A percentile compares a stretch with the other conserved stretches of the same genome.
These are phyloP conservation scores for Tyria jacobaeae DNA, from an alignment of 2,888 invertebrate genomes.

Conservation along the genomic window DNA sequence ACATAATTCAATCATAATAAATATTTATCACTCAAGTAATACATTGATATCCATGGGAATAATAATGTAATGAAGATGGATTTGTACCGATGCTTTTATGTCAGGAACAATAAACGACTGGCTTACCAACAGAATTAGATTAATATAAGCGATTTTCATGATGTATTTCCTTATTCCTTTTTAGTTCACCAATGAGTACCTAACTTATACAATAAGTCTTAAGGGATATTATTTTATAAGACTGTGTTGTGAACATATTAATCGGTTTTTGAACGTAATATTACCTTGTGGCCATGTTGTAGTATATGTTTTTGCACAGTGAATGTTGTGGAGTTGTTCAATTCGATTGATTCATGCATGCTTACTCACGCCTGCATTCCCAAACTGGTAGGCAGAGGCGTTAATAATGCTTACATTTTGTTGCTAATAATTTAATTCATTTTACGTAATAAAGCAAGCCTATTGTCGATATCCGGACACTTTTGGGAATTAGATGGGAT, in stretches of 20 bases:
- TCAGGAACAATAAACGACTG: constrained; percentile 41
- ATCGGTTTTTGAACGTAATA: neutral
- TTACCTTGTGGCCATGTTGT: too few species aligned
- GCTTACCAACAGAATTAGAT: constrained; percentile 22
- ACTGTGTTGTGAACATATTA: neutral
- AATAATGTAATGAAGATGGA: constrained; percentile 49
- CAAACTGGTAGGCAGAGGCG: too few species aligned
- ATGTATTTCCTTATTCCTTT: constrained; percentile 20
- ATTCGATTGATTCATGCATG: too few species aligned
- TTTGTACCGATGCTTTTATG: constrained; percentile 36
- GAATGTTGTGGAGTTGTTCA: too few species aligned
- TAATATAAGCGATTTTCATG: constrained; percentile 33
- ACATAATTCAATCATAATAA: constrained; percentile 38
- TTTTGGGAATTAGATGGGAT: too few species aligned
- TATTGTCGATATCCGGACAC: too few species aligned
- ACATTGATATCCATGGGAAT: constrained; percentile 45
- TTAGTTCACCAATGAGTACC: neutral
- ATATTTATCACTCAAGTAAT: constrained; percentile 38
- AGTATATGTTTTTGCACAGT: too few species aligned
- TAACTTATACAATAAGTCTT: neutral
- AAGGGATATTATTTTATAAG: neutral
- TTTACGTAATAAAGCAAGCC: too few species aligned
- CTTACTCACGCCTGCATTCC: too few species aligned
- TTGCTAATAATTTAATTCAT: too few species aligned
- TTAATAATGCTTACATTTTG: too few species aligned